phyloP scores from a whole-genome alignment of 2,888 invertebrate genomes.

The Orchestes rusci region DNA sequence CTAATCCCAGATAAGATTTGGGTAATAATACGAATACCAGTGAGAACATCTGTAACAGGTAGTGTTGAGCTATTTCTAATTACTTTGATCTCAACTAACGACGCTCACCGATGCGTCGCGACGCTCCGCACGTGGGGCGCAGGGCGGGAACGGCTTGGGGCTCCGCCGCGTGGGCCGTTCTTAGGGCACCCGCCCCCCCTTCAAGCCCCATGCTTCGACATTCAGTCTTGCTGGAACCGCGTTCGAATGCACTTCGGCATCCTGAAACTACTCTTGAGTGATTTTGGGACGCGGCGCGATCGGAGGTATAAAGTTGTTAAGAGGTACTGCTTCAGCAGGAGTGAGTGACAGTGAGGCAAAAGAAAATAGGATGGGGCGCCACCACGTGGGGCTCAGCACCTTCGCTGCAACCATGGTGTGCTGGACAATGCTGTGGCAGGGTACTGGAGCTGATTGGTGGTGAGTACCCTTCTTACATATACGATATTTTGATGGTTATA shows the following conservation, averaged over 20 bases:
- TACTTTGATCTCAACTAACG: no score
- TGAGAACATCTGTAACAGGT: no score
- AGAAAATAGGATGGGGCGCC: constrained; percentile 36
- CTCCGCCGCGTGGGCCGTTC: constrained; percentile 19
- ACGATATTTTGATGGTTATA: no score
- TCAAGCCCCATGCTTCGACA: constrained; percentile 9
- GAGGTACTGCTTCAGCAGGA: constrained; percentile 4
- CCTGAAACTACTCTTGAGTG: not conserved
- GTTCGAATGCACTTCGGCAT: constrained; percentile 7
- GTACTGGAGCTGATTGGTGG: constrained; percentile 40
- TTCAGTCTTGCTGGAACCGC: constrained; percentile 15
- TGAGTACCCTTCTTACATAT: no score
- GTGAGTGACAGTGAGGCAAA: constrained; percentile 8
- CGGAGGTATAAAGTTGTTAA: constrained; percentile 9
- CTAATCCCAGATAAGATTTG: no score
- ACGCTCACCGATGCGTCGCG: constrained; percentile 14
- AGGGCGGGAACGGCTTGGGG: constrained; percentile 12
- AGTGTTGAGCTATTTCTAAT: constrained; percentile 4
- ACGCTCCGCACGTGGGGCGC: constrained; percentile 17
- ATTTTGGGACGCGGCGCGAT: constrained; percentile 2
- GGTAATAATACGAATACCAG: no score
- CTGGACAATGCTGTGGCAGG: constrained; percentile 36
- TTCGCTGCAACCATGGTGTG: constrained; percentile 36
- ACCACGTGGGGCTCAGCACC: constrained; percentile 38
- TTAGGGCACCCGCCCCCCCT: constrained; percentile 21